A percentile compares a stretch with the other conserved stretches of the same genome.
Conservation (phyloP, 2,888 invertebrate genomes). For the Resseliella maxima region DNA sequence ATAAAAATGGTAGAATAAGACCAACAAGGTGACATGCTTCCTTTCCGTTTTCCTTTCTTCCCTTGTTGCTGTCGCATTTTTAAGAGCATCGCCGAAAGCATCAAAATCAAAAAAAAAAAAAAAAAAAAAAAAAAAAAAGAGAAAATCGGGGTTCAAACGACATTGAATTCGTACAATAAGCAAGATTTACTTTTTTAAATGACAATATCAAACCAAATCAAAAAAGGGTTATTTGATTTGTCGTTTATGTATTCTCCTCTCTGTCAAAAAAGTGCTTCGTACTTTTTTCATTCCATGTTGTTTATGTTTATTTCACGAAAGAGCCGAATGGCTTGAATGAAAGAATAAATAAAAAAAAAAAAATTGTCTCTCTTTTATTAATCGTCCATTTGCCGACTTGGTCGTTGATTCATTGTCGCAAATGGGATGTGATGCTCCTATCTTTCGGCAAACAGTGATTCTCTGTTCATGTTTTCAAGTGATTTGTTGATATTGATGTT, state of each 20-base stretch:
- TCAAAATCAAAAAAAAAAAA: no score
- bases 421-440: neutral
- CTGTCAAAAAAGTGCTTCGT: conserved; percentile 18
- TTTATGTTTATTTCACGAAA: conserved; percentile 26
- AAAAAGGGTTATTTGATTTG: conserved; percentile 56
- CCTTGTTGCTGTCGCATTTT: neutral
- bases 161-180: neutral
- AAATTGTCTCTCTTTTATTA: neutral
- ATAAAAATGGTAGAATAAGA: neutral
- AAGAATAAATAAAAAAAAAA: neutral
- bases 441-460: conserved; percentile 12
- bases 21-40: conserved; percentile 30
- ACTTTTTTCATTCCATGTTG: neutral
- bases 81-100: no score
- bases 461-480: conserved; percentile 25
- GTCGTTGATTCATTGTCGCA: neutral
- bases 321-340: neutral
- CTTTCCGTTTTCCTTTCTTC: neutral
- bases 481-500: conserved; percentile 48
- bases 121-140: no score
- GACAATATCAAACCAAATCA: conserved; percentile 48
- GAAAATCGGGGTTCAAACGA: conserved; percentile 10
- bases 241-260: no score
- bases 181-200: conserved; percentile 32
- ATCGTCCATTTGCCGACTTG: conserved; percentile 36